Conservation (phyloP, 2,797 vertebrate genomes). For the Glyptemys insculpta region DNA sequence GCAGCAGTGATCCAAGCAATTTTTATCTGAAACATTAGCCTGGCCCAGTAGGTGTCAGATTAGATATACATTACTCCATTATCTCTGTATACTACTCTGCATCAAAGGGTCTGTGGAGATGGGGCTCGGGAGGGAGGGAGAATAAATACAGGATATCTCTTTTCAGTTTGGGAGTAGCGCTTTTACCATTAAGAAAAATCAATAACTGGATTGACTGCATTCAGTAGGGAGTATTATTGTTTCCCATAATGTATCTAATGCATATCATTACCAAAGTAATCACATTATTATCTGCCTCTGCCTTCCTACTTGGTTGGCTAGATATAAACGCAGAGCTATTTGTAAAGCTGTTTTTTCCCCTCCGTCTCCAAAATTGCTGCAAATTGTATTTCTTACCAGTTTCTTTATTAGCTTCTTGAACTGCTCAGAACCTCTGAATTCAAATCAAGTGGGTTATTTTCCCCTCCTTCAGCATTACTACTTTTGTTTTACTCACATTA, state of each 20-base stretch:
- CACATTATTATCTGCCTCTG: constrained; percentile 83
- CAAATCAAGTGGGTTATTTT: constrained; percentile 43
- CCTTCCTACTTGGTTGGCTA: constrained; percentile 76
- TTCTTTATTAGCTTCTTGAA: constrained; percentile 74
- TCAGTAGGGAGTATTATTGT: constrained; percentile 88
- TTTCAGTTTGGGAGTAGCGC: constrained; percentile 82
- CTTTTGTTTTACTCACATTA: constrained; percentile 51
- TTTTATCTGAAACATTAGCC: constrained; percentile 84
- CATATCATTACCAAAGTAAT: constrained; percentile 90
- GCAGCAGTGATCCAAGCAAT: constrained; percentile 78
- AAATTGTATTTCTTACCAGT: constrained; percentile 68
- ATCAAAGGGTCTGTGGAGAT: constrained; percentile 80
- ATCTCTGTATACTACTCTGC: constrained; percentile 79
- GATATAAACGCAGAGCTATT: constrained; percentile 77
- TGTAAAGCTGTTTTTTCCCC: constrained; percentile 59
- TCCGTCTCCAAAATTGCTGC: constrained; percentile 62
- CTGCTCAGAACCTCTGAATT: constrained; percentile 66
- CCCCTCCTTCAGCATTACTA: constrained; percentile 7
- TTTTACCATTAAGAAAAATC: constrained; percentile 94
- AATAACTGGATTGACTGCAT: constrained; percentile 88
- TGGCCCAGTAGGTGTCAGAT: constrained; percentile 86
- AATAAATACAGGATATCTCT: constrained; percentile 83
- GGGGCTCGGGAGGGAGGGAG: constrained; percentile 61
- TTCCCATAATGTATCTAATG: constrained; percentile 91
- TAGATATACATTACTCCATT: constrained; percentile 84